Evolutionary conservation across 2,888 invertebrate species (phyloP).

Genomic region (Drosophila paramelanica): DNA sequence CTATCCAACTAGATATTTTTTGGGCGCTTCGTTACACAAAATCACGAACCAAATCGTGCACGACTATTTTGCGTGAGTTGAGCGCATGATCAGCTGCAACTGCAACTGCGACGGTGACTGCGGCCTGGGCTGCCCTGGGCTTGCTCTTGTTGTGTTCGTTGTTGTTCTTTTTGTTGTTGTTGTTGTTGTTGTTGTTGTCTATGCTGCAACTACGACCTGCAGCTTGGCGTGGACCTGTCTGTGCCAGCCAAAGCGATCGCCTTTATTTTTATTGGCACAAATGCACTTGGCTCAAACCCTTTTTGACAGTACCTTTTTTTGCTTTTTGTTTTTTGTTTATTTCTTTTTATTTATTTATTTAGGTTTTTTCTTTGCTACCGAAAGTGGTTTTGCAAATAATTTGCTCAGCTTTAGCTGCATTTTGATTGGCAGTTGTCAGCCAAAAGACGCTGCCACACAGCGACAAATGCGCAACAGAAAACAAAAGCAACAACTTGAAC

Average conservation of each 20-base stretch:
- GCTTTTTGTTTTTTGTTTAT: conserved; percentile 5
- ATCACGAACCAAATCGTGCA: conserved; percentile 85
- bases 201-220: conserved; percentile 31
- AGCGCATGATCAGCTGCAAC: conserved; percentile 83
- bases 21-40: conserved; percentile 83
- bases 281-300: conserved; percentile 21
- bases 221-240: conserved; percentile 10
- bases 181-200: conserved; percentile 10
- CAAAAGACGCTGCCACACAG: conserved; percentile 7
- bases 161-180: conserved; percentile 7
- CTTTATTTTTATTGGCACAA: conserved; percentile 31
- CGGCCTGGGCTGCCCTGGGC: conserved; percentile 33
- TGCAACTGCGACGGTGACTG: conserved; percentile 30
- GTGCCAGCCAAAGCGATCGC: conserved; percentile 27
- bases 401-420: conserved; percentile 12
- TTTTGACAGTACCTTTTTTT: conserved; percentile 21
- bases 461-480: conserved; percentile 7
- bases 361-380: conserved; percentile 1
- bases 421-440: conserved; percentile 57
- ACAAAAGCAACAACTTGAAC: conserved; percentile 12
- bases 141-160: conserved; percentile 4
- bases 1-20: conserved; percentile 73
- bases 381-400: not conserved
- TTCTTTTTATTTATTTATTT: not conserved
- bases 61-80: conserved; percentile 85